These are phyloP conservation scores for Fragum sueziense DNA, from an alignment of 2,888 invertebrate species.

Conservation along the genomic window DNA sequence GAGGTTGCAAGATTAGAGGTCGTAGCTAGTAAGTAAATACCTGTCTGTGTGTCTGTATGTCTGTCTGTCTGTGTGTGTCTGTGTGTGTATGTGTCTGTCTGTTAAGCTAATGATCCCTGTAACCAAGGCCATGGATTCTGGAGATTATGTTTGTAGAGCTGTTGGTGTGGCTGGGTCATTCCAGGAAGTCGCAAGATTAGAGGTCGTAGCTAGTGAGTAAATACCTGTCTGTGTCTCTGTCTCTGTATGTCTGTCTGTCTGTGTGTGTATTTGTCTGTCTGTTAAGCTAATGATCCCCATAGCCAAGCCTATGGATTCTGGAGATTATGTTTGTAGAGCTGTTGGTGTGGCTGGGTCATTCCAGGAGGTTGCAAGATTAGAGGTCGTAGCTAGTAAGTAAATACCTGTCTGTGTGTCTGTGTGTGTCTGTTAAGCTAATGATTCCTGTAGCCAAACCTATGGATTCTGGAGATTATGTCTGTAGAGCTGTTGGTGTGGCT, in stretches of 20 bases:
- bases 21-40: conserved; percentile 66
- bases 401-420: too few species aligned
- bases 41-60: too few species aligned
- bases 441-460: conserved; percentile 84
- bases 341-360: conserved; percentile 85
- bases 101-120: conserved; percentile 92
- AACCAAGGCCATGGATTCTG: conserved; percentile 85
- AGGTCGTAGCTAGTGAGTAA: conserved; percentile 72
- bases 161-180: conserved; percentile 85
- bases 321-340: conserved; percentile 93
- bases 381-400: conserved; percentile 72
- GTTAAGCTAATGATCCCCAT: conserved; percentile 91
- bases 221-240: too few species aligned
- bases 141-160: conserved; percentile 93
- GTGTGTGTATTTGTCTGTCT: too few species aligned
- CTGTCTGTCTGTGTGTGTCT: too few species aligned
- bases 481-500: conserved; percentile 89
- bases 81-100: too few species aligned
- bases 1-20: conserved; percentile 73
- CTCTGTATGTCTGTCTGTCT: too few species aligned
- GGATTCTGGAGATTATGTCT: conserved; percentile 91
- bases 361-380: conserved; percentile 70
- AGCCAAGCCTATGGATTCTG: conserved; percentile 85
- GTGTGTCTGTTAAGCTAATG: conserved; percentile 93
- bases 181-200: conserved; percentile 70